Percentiles rank a stretch among this genome's conserved stretches.
These are phyloP conservation scores for Agapornis roseicollis DNA, from an alignment of 2,113 vertebrate species.

Conservation along the genomic window DNA sequence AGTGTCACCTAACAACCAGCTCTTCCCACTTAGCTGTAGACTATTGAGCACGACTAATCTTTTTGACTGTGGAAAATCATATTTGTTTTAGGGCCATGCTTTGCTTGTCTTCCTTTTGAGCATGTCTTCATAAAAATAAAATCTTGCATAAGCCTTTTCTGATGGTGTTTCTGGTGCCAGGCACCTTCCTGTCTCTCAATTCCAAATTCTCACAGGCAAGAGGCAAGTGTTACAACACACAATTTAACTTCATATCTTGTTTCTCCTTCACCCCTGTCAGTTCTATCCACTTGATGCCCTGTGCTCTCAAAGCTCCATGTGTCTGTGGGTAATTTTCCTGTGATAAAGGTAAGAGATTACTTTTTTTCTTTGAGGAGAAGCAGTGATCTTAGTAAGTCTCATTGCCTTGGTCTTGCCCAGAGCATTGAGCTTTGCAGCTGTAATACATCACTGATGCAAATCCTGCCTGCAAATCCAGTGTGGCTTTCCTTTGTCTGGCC, in stretches of 20 bases:
- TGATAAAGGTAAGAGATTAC: background rate
- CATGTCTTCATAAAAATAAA: constrained; percentile 50
- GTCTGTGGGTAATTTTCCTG: background rate
- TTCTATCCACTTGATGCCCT: background rate
- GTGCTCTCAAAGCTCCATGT: background rate
- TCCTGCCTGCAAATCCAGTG: background rate
- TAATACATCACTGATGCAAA: background rate
- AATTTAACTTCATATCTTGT: background rate
- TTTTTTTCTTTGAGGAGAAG: background rate
- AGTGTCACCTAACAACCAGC: constrained; percentile 14
- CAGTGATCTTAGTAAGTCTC: background rate
- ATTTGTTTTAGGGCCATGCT: constrained; percentile 52
- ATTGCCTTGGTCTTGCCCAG: background rate
- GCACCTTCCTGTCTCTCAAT: background rate
- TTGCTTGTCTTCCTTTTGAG: constrained; percentile 45
- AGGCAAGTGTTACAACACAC: constrained; percentile 16
- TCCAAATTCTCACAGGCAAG: background rate
- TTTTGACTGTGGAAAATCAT: constrained; percentile 54
- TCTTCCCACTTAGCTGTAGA: constrained; percentile 43
- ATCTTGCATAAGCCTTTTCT: background rate
- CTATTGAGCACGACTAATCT: constrained; percentile 61
- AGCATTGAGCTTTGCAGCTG: background rate
- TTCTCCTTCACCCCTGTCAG: background rate
- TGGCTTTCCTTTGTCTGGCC: background rate
- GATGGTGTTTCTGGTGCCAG: background rate